Evolutionary conservation across 2,888 invertebrate species (phyloP).

Genomic region (Drosophila rubida): DNA sequence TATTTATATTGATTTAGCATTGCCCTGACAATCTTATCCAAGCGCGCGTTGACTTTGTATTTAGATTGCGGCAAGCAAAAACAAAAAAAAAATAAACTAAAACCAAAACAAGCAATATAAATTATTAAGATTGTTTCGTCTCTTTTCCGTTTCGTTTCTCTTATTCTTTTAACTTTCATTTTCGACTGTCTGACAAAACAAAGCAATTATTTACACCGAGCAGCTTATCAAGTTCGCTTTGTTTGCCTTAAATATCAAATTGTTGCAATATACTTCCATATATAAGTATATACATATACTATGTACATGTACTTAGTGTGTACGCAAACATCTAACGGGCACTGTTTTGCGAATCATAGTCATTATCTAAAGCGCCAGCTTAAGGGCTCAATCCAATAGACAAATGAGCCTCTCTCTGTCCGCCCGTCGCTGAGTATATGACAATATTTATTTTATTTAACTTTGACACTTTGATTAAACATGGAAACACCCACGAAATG

Average conservation of each 20-base stretch:
- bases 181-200: constrained; percentile 37
- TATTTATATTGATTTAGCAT: constrained; percentile 22
- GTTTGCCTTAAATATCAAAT: constrained; percentile 61
- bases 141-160: constrained; percentile 9
- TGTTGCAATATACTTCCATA: constrained; percentile 34
- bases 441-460: constrained; percentile 74
- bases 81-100: constrained; percentile 5
- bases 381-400: constrained; percentile 66
- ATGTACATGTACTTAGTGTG: constrained; percentile 27
- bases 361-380: constrained; percentile 78
- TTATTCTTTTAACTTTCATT: constrained; percentile 27
- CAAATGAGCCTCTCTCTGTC: constrained; percentile 56
- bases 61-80: constrained; percentile 30
- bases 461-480: constrained; percentile 52
- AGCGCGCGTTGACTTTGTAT: constrained; percentile 37
- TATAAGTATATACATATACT: constrained; percentile 12
- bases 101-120: constrained; percentile 15
- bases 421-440: constrained; percentile 17
- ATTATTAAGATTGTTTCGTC: constrained; percentile 23
- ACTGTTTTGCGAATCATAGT: constrained; percentile 61
- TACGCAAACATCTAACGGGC: constrained; percentile 15
- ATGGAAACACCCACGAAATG: constrained; percentile 10
- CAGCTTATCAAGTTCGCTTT: constrained; percentile 55
- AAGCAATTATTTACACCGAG: constrained; percentile 53
- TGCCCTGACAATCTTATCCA: constrained; percentile 63